phyloP scores from a whole-genome alignment of 2,888 invertebrate genomes.

The Eupithecia tripunctaria region DNA sequence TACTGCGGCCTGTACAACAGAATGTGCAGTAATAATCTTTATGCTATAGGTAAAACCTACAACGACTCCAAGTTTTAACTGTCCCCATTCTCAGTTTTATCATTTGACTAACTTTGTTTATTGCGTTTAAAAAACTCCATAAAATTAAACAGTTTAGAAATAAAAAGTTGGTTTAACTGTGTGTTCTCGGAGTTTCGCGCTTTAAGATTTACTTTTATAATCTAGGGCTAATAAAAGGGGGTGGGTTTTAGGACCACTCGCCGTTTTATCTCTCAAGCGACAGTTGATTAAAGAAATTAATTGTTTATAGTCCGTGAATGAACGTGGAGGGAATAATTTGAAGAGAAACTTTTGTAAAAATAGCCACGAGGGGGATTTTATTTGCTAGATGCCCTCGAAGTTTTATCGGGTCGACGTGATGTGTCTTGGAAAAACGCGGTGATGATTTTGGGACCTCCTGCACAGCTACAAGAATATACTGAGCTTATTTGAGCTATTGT shows the following conservation, averaged over 20 bases:
- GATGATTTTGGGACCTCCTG: neutral
- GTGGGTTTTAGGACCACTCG: slow-evolving; percentile 41
- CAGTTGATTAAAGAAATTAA: slow-evolving; percentile 71
- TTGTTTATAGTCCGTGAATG: slow-evolving; percentile 59
- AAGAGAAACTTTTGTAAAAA: slow-evolving; percentile 38
- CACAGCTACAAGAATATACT: neutral
- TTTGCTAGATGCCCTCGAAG: slow-evolving; percentile 42
- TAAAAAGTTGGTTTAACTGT: slow-evolving; percentile 36
- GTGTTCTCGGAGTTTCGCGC: slow-evolving; percentile 32
- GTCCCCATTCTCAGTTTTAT: slow-evolving; percentile 34
- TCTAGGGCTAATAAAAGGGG: slow-evolving; percentile 43
- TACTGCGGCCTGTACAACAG: slow-evolving; percentile 19
- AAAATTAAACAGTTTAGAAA: slow-evolving; percentile 40
- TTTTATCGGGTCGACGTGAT: slow-evolving; percentile 47
- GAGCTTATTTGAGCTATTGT: neutral
- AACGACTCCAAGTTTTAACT: slow-evolving; percentile 29
- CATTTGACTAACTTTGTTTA: slow-evolving; percentile 42
- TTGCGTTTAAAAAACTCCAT: slow-evolving; percentile 39
- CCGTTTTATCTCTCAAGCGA: slow-evolving; percentile 49
- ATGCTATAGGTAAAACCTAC: slow-evolving; percentile 26
- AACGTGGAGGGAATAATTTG: slow-evolving; percentile 60
- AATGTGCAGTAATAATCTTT: slow-evolving; percentile 32
- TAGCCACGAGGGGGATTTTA: slow-evolving; percentile 37
- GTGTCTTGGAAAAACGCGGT: slow-evolving; percentile 15
- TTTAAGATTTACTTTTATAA: slow-evolving; percentile 38